Base-by-base conservation (phyloP, 2,888 invertebrate species). In the Drosophila buzzatii region DNA sequence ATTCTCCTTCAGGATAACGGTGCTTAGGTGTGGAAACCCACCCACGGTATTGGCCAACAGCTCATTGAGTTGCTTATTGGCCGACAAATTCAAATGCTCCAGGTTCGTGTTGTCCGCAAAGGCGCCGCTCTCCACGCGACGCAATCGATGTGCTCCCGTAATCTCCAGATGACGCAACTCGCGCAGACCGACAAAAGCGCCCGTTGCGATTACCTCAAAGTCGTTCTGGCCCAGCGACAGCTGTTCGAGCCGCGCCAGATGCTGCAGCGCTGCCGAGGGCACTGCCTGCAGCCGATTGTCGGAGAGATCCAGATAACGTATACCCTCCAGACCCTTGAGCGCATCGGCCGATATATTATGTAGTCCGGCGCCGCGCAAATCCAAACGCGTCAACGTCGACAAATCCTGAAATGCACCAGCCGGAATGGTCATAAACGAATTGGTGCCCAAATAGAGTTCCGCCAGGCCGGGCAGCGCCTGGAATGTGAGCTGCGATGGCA, bases 141-240 rank as follows among this genome's bases (percentile, higher is more conserved):
- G 95, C 57, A 98, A 93, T 78, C 96, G 94, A 58, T 96, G 95
- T 0, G 97, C 96, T 5, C 97, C 97, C 0, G 96, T 96, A 12
- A 98, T 95, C 85, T 97, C 97, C 68, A 98, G 93, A 70, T 95
- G 94, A 79, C 96, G 95, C 18, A 98, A 93, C 91, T 97, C 97
- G 68, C 95, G 95, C 65, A 98, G 93, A 0, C 97, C 97, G 79
- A 95, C 95, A 91, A 98, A 97, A 0, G 97, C 96, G 79, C 96
- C 95, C 12, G 95, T 94, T 85, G 95, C 95, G 58, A 98, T 93
- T 0, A 94, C 93, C 45, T 95, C 93, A 88, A 97, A 97, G 76
- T 96, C 96, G 90, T 97, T 98, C 91, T 97, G 97, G 0, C 98
- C 98, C 67, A 97, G 95, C 39, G 95, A 95, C 55, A 98, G 94